Conservation (phyloP, 92 coral and sea anemone genomes). For the Hydrozoanthus gracilis region DNA sequence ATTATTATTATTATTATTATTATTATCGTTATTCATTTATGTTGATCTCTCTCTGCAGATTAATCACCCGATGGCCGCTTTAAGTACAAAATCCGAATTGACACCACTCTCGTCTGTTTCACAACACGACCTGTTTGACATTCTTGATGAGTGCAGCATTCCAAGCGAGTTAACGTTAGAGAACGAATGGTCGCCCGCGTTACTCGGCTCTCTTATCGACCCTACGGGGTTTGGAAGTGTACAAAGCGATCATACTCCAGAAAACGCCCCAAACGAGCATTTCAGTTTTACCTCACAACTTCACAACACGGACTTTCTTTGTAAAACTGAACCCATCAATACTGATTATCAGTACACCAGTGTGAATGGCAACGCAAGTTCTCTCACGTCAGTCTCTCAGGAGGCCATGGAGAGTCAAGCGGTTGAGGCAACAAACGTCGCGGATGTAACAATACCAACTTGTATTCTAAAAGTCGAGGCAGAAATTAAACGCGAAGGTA, state of each 20-base stretch:
- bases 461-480: neutral
- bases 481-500: conserved; percentile 36
- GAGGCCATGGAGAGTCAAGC: neutral
- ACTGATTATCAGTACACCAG: neutral
- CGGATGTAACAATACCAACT: neutral
- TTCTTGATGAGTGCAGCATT: conserved; percentile 18
- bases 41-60: neutral
- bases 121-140: conserved; percentile 23
- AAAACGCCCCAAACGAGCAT: neutral
- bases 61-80: conserved; percentile 34
- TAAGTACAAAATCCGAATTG: conserved; percentile 10
- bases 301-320: conserved; percentile 20
- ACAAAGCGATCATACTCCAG: neutral
- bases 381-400: conserved; percentile 7
- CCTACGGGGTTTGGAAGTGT: neutral
- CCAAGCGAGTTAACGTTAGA: conserved; percentile 5
- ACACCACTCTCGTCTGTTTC: conserved; percentile 18
- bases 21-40: neutral
- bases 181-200: conserved; percentile 21
- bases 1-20: too few relatives aligned
- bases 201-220: conserved; percentile 17
- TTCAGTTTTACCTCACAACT: conserved; percentile 10
- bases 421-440: neutral
- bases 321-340: conserved; percentile 16
- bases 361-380: neutral